Conservation (phyloP, 2,888 invertebrate genomes). For the Elysia crispata region DNA sequence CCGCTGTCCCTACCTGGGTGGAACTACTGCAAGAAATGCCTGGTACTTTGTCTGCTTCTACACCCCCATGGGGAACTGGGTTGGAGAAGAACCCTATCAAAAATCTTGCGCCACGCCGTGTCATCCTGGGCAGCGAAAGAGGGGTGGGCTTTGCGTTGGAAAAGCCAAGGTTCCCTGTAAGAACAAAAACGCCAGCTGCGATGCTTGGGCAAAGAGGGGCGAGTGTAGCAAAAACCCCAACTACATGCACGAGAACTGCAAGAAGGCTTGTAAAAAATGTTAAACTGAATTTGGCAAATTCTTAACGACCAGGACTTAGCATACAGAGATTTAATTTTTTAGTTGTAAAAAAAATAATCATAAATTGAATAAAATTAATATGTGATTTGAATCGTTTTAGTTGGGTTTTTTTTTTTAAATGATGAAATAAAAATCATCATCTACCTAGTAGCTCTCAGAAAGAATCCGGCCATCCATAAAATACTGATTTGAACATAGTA, state of each 20-base stretch:
- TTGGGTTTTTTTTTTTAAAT: too few relatives aligned
- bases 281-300: too few relatives aligned
- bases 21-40: conserved; percentile 29
- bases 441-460: too few relatives aligned
- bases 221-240: conserved; percentile 16
- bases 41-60: conserved; percentile 54
- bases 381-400: too few relatives aligned
- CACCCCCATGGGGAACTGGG: conserved; percentile 53
- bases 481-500: too few relatives aligned
- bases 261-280: conserved; percentile 26
- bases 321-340: too few relatives aligned
- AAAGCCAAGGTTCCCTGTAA: conserved; percentile 3
- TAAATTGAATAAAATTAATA: too few relatives aligned
- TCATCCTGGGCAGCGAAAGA: conserved; percentile 41
- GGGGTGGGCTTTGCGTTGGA: conserved; percentile 49
- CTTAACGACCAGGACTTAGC: too few relatives aligned
- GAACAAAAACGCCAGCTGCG: background rate
- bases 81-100: conserved; percentile 45
- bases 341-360: too few relatives aligned
- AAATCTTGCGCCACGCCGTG: conserved; percentile 33
- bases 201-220: background rate
- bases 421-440: too few relatives aligned
- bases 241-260: conserved; percentile 24
- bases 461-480: too few relatives aligned
- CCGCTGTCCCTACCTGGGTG: conserved; percentile 26